Base-by-base conservation (phyloP, 2,888 invertebrate species). In the Dexiosoma caninum region DNA sequence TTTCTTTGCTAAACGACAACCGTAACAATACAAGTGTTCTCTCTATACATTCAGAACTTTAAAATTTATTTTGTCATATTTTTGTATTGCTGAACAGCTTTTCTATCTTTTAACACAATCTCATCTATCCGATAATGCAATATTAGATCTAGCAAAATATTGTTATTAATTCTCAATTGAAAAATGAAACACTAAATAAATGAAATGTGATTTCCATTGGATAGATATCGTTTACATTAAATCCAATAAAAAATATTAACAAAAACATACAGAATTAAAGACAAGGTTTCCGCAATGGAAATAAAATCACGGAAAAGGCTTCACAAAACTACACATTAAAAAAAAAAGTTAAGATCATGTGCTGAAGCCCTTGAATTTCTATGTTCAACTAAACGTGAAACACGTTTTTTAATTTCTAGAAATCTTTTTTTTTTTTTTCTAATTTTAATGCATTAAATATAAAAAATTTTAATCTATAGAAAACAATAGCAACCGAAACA, bases 361-460 rank as follows among this genome's bases (percentile, higher is more conserved):
- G 59, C 64, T 62, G 44, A 51, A 80, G 75, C 80, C 80, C 80
- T 80, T 80, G 80, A 80, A 80, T 71, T 76, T 67, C n/a, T 53
- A 60, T 75, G 37, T 59, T 75, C 27, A 75, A 40, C 35, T 40
- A 76, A 80, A 76, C 75, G 80, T 80, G 75, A 70, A 71, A 59
- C 75, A 75, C 70, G 70, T 35, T 80, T 80, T 49, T 67, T 71
- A 55, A 32, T 69, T 40, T 49, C 27, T 69, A 27, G 46, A 37
- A 23, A 44, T 60, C 53, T 64, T 42, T 51, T 78, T 53, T 49
- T 35, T 30, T 66, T 67, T 59, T 49, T 49, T 19, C 21, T 32
- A 27, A 32, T 16, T 57, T 53, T 70, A 23, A 53, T 32, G 14
- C 30, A 30, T 23, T 27, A 60, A 69, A 76, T 49, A 49, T 44